phyloP scores from a whole-genome alignment of 2,113 vertebrate species.

The Osmerus mordax region DNA sequence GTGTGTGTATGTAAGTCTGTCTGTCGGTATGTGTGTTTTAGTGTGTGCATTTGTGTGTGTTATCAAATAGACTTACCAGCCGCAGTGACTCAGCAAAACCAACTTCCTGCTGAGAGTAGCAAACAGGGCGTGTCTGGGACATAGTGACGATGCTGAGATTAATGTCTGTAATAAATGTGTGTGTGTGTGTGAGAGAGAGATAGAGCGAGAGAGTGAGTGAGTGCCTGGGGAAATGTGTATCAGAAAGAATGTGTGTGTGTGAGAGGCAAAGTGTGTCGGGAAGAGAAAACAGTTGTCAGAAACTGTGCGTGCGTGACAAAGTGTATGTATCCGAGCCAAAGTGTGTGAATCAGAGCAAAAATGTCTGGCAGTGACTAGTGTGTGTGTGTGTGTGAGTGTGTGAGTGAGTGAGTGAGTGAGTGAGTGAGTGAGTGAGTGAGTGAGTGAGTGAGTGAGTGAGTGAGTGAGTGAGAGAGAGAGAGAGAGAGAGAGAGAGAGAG shows the following conservation, averaged over 20 bases:
- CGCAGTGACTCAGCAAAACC: constrained; percentile 59
- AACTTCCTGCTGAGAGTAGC: constrained; percentile 37
- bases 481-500: background rate
- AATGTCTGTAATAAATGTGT: constrained; percentile 39
- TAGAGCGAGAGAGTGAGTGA: constrained; percentile 6
- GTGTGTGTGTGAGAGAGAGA: constrained; percentile 3
- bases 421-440: too few species aligned
- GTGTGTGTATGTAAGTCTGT: background rate
- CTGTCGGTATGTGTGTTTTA: constrained; percentile 9
- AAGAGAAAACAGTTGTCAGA: background rate
- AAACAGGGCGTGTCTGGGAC: constrained; percentile 26
- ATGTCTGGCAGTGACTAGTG: too few species aligned
- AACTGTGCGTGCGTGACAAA: too few species aligned
- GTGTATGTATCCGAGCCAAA: too few species aligned
- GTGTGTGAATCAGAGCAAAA: too few species aligned
- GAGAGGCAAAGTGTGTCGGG: constrained; percentile 12
- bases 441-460: too few species aligned
- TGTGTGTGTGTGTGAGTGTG: too few species aligned
- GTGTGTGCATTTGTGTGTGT: background rate
- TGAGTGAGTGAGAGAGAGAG: background rate
- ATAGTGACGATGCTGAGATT: constrained; percentile 40
- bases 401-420: too few species aligned
- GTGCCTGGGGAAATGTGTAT: too few species aligned
- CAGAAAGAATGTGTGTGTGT: background rate
- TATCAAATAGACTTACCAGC: constrained; percentile 24